These are phyloP conservation scores for Drosophila lacicola DNA, from an alignment of 2,888 invertebrate genomes.

Conservation along the genomic window DNA sequence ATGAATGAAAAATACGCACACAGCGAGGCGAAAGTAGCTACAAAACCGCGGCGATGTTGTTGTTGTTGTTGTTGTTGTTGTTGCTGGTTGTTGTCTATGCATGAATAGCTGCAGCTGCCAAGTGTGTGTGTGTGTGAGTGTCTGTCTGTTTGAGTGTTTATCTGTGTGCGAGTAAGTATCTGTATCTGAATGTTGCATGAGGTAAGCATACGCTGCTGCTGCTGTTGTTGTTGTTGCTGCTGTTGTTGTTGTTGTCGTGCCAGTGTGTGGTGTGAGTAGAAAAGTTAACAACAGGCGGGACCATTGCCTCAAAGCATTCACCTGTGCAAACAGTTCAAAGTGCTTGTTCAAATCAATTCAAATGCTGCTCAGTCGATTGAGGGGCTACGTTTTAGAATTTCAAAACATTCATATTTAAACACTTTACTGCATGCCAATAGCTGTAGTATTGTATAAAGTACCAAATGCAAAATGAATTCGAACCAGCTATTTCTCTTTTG, in stretches of 20 bases:
- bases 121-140: slow-evolving; percentile 23
- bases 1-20: slow-evolving; percentile 78
- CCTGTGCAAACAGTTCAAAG: slow-evolving; percentile 1
- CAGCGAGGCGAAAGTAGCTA: slow-evolving; percentile 60
- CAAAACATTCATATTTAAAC: no score
- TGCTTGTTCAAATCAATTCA: neutral
- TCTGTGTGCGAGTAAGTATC: slow-evolving; percentile 41
- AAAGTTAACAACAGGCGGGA: slow-evolving; percentile 55
- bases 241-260: slow-evolving; percentile 30
- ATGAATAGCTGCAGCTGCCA: slow-evolving; percentile 70
- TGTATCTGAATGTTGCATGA: slow-evolving; percentile 73
- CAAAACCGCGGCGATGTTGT: slow-evolving; percentile 50
- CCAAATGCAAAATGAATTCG: no score
- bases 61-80: slow-evolving; percentile 10
- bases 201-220: slow-evolving; percentile 71
- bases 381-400: neutral
- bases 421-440: no score
- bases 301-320: slow-evolving; percentile 34
- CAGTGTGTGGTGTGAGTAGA: slow-evolving; percentile 53
- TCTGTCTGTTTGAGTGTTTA: slow-evolving; percentile 32
- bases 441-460: no score
- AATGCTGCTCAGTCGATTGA: no score
- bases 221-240: slow-evolving; percentile 36
- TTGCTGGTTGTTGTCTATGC: slow-evolving; percentile 49
- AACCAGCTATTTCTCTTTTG: no score